Evolutionary conservation across 2,113 vertebrate genomes (phyloP).

Genomic region (Casuarius casuarius): DNA sequence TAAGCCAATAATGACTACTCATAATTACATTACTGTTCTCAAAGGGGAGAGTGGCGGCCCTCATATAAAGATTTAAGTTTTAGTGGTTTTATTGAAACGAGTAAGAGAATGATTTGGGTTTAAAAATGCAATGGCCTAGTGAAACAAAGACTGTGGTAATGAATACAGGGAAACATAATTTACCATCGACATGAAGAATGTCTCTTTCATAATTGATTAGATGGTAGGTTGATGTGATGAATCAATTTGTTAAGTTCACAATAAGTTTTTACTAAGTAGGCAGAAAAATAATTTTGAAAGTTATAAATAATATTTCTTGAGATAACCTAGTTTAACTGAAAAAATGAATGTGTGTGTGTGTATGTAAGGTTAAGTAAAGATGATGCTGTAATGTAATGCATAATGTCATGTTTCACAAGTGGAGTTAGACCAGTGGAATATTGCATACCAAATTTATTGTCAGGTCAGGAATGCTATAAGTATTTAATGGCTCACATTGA

Average conservation of each 20-base stretch:
- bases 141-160: not conserved
- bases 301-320: not conserved
- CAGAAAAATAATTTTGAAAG: not conserved
- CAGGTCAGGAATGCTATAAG: not conserved
- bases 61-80: not conserved
- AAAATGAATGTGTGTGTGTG: not conserved
- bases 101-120: not conserved
- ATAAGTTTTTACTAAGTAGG: not conserved
- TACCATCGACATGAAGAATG: not conserved
- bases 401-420: not conserved
- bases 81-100: not conserved
- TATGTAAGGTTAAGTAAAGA: not conserved
- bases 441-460: not conserved
- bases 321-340: not conserved
- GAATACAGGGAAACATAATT: not conserved
- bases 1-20: not conserved
- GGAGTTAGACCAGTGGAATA: not conserved
- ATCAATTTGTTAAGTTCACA: not conserved
- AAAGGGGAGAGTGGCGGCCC: not conserved
- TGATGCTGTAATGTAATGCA: not conserved
- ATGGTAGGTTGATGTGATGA: not conserved
- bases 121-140: not conserved
- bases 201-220: not conserved
- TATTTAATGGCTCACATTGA: not conserved
- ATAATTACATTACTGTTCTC: not conserved